A percentile compares a stretch with the other conserved stretches of the same genome.
Conservation (phyloP, 2,888 invertebrate genomes). For the Tachystola acroxantha region DNA sequence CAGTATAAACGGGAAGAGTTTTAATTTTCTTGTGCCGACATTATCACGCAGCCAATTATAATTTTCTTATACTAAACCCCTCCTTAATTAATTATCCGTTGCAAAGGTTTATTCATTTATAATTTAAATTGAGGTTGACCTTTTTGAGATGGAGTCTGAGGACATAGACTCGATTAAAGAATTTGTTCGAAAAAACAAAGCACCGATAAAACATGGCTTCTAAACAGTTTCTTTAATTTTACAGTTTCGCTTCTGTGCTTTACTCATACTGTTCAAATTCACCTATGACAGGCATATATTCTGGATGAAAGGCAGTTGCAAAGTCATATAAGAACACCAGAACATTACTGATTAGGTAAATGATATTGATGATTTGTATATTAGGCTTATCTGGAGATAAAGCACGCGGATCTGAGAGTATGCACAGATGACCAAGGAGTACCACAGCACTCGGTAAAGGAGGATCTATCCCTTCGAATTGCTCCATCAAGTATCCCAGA, state of each 20-base stretch:
- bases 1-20: conserved; percentile 22
- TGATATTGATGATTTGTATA: conserved; percentile 39
- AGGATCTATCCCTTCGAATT: conserved; percentile 36
- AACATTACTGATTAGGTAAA: conserved; percentile 48
- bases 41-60: conserved; percentile 57
- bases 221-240: too few relatives aligned
- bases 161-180: too few relatives aligned
- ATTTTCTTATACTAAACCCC: conserved; percentile 36
- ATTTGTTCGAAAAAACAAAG: too few relatives aligned
- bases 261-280: conserved; percentile 12
- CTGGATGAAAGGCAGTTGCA: conserved; percentile 18
- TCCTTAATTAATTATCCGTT: conserved; percentile 40
- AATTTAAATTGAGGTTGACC: conserved; percentile 18
- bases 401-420: conserved; percentile 42
- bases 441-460: conserved; percentile 58
- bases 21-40: conserved; percentile 48
- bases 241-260: not conserved
- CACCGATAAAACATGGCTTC: too few relatives aligned
- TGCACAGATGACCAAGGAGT: conserved; percentile 50
- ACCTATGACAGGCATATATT: conserved; percentile 14
- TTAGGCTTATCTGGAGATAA: conserved; percentile 34
- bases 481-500: conserved; percentile 56
- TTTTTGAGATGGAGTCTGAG: not conserved
- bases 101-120: conserved; percentile 37
- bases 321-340: conserved; percentile 52